Evolutionary conservation across 1,140 invertebrate species (phyloP).

Genomic region (Babylonia areolata): DNA sequence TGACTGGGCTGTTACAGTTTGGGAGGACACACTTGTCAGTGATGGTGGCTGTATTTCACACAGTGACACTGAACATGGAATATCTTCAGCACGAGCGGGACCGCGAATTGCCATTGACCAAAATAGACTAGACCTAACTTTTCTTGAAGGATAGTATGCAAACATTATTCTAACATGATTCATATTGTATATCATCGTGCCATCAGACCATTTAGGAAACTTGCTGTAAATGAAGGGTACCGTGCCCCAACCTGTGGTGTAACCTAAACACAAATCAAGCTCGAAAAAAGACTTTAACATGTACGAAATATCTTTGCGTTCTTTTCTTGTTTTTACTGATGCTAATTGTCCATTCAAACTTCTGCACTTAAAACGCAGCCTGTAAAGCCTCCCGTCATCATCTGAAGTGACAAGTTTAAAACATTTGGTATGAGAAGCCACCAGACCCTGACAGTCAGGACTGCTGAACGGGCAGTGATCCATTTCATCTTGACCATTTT

Average conservation of each 20-base stretch:
- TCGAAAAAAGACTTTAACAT: not conserved
- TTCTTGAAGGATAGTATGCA: not conserved
- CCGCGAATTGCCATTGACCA: no score
- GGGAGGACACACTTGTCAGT: not conserved
- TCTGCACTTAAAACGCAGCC: not conserved
- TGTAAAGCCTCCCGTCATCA: not conserved
- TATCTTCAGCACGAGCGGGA: not conserved
- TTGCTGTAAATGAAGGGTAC: not conserved
- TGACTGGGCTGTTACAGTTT: not conserved
- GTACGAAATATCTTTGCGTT: not conserved
- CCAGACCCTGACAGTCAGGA: not conserved
- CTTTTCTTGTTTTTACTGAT: not conserved
- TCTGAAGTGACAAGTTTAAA: not conserved
- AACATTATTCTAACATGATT: not conserved
- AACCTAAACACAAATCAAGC: not conserved
- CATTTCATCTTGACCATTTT: not conserved
- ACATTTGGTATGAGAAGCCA: not conserved
- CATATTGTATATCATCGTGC: not conserved
- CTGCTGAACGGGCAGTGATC: conserved; percentile 28
- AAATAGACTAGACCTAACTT: not conserved
- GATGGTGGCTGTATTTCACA: not conserved
- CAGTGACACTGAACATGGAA: not conserved
- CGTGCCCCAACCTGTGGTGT: not conserved
- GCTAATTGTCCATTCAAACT: not conserved
- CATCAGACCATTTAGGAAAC: not conserved